Percentiles rank a stretch among this genome's conserved stretches.
Evolutionary conservation across 2,888 invertebrate species (phyloP).

Genomic region (Vanessa cardui): DNA sequence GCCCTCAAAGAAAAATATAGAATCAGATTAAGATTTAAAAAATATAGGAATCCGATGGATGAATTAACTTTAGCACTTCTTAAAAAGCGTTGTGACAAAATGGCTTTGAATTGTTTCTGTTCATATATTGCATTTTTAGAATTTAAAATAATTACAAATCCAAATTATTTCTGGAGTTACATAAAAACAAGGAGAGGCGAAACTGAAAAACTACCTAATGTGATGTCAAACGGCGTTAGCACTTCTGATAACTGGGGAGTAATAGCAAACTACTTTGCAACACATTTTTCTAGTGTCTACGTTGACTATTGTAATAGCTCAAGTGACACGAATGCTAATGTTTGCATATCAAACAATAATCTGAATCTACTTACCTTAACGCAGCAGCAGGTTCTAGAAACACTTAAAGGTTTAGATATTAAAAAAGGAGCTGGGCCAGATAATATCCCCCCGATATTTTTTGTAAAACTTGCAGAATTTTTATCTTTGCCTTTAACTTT

Average conservation of each 20-base stretch:
- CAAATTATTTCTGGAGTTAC: constrained; percentile 1
- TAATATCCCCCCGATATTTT: constrained; percentile 4
- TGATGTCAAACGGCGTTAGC: not conserved
- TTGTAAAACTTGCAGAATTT: not conserved
- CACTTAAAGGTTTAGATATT: not conserved
- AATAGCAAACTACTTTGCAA: not conserved
- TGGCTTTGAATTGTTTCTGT: not conserved
- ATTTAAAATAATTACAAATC: not conserved
- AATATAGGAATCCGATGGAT: not conserved
- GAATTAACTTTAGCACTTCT: not conserved
- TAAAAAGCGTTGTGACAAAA: not conserved
- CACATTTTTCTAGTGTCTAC: not conserved
- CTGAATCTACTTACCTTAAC: not conserved
- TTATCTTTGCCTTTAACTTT: constrained; percentile 2
- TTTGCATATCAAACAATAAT: not conserved
- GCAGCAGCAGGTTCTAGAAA: not conserved
- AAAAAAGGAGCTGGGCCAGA: constrained; percentile 10
- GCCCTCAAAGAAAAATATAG: not conserved
- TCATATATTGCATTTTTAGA: not conserved
- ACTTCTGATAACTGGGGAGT: not conserved
- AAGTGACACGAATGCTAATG: not conserved
- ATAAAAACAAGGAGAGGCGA: not conserved
- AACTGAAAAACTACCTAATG: not conserved
- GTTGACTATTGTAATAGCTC: not conserved
- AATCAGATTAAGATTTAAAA: not conserved